A percentile compares a stretch with the other conserved stretches of the same genome.
Evolutionary conservation across 2,113 vertebrate genomes (phyloP).

Genomic region (Phainopepla nitens): DNA sequence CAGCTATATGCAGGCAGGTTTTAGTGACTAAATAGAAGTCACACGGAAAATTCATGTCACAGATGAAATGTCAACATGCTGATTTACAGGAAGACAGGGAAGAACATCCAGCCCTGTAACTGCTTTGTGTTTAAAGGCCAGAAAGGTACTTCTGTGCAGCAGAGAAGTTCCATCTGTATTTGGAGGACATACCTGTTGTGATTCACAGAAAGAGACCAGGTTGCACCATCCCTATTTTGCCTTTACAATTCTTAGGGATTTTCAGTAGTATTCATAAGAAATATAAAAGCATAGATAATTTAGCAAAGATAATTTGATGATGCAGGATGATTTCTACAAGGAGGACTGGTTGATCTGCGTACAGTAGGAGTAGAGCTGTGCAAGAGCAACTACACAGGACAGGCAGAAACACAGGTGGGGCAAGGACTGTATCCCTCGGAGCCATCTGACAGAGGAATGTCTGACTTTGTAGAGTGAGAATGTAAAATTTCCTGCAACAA

Average conservation of each 20-base stretch:
- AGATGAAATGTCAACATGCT: not conserved
- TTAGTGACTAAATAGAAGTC: not conserved
- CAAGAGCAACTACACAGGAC: not conserved
- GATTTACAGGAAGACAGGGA: constrained; percentile 20
- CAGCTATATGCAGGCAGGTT: not conserved
- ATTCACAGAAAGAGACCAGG: not conserved
- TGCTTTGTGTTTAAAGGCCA: not conserved
- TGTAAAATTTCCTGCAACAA: not conserved
- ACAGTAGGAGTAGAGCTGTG: not conserved
- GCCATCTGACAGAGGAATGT: not conserved
- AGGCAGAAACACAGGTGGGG: not conserved
- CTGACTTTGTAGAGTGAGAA: not conserved
- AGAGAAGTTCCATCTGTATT: not conserved
- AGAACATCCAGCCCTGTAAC: not conserved
- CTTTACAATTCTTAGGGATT: not conserved
- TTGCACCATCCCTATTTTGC: not conserved
- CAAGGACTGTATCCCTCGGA: not conserved
- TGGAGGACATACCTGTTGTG: not conserved
- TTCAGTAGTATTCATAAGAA: not conserved
- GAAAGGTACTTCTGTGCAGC: not conserved
- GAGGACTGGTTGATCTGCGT: not conserved
- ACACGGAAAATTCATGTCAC: not conserved
- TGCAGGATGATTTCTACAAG: not conserved
- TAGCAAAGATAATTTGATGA: not conserved
- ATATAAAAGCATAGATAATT: not conserved